These are phyloP conservation scores for Drosophila paracracens DNA, from an alignment of 2,888 invertebrate species.

Conservation along the genomic window DNA sequence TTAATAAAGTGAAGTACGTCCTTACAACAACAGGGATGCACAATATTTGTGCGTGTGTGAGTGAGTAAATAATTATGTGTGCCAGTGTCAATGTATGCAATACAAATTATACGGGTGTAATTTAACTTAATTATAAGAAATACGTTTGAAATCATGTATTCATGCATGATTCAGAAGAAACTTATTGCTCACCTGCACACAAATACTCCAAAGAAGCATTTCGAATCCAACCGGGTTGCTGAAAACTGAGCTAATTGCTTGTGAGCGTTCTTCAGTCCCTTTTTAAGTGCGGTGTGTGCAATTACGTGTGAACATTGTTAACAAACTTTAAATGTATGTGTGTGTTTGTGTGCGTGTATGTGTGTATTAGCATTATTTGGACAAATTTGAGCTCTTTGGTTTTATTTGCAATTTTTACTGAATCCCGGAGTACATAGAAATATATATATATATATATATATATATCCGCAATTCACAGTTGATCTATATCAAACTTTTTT, in stretches of 20 bases:
- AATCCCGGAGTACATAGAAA: neutral
- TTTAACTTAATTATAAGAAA: neutral
- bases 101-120: constrained; percentile 1
- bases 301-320: constrained; percentile 3
- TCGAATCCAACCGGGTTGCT: neutral
- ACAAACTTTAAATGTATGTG: neutral
- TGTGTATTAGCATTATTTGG: neutral
- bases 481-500: neutral
- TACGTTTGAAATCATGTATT: neutral
- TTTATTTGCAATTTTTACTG: neutral
- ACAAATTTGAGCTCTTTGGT: neutral
- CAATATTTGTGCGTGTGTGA: constrained; percentile 4
- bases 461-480: neutral
- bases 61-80: constrained; percentile 6
- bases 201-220: constrained; percentile 1
- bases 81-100: constrained; percentile 5
- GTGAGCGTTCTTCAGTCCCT: neutral
- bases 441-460: neutral
- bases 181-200: neutral
- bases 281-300: neutral
- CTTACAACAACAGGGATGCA: constrained; percentile 10
- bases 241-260: neutral
- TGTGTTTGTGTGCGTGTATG: no score
- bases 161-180: neutral
- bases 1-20: neutral